Base-by-base conservation (phyloP, 2,797 vertebrate species). In the Xiphorhynchus erythropygius region DNA sequence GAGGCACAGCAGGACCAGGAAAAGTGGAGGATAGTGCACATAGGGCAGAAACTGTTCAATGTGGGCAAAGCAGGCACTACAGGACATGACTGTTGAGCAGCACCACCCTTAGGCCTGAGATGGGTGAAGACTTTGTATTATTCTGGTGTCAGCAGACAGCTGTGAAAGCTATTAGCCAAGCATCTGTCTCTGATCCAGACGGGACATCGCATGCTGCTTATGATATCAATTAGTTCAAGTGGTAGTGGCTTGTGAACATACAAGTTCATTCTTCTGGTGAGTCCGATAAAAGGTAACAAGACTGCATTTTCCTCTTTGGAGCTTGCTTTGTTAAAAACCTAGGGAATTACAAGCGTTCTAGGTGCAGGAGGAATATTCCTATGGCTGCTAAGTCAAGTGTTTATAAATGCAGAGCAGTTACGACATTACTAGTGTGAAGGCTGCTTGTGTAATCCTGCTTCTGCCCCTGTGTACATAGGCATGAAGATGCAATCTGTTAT, bases 401-500 rank as follows among this genome's bases (percentile, higher is more conserved):
- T 86, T 62, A 1, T 91, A 78, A n/a, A 41, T 88, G 76, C 32
- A 3, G 55, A 84, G 79, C 30, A 25, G 69, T 88, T 81, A 33
- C 0, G 4, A 16, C 62, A 13, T 21, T 18, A 23, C 22, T 18
- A 3, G 21, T 55, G 53, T 35, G 59, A 76, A 33, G 74, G 53
- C 37, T 65, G 73, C 37, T 53, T 33, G 30, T 88, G 65, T 65
- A 83, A 69, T 69, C 46, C 32, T 86, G 53, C 76, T 68, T 69
- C 76, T 84, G 69, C 71, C 70, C 73, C 67, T 65, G 67, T 73
- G 42, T 87, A 69, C 25, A 11, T 2, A 67, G 80, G 83, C 83
- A 67, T 89, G 91, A 89, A 86, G 79, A 81, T 88, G 80, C 79
- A 90, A 64, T 93, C 88, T 96, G 92, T 94, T 94, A 69, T 2